Percentiles rank a stretch among this genome's conserved stretches.
phyloP scores from a whole-genome alignment of 2,797 vertebrate species.

The Manis crassicaudata region DNA sequence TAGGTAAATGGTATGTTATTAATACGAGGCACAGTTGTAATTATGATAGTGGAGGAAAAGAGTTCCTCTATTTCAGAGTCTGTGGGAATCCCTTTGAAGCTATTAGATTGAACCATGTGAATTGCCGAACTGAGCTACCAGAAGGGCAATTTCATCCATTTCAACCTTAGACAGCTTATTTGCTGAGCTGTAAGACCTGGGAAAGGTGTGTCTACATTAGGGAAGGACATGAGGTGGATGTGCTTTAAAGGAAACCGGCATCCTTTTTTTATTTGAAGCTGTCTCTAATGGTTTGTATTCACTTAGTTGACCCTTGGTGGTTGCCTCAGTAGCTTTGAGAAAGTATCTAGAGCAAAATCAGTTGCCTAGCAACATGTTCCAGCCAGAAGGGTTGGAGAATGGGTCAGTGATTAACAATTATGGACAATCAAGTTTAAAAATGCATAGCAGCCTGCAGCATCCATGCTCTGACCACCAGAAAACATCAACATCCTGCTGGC shows the following conservation, averaged over 20 bases:
- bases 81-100: neutral
- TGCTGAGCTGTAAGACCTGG: neutral
- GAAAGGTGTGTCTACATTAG: neutral
- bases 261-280: neutral
- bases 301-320: conserved; percentile 73
- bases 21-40: neutral
- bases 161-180: neutral
- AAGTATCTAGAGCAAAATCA: conserved; percentile 75
- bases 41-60: neutral
- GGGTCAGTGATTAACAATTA: conserved; percentile 84
- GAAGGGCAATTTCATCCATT: neutral
- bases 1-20: neutral
- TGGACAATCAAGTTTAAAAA: conserved; percentile 79
- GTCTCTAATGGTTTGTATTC: conserved; percentile 20
- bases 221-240: neutral
- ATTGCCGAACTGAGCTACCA: neutral
- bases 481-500: neutral
- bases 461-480: neutral
- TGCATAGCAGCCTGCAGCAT: neutral
- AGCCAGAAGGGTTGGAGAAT: conserved; percentile 68
- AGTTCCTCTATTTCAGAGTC: neutral
- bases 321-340: conserved; percentile 68
- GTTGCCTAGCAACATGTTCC: conserved; percentile 82
- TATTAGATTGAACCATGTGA: neutral
- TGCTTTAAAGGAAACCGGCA: neutral